These are phyloP conservation scores for Pygmarrhopalites habei DNA, from an alignment of 1,140 invertebrate genomes.

Conservation along the genomic window DNA sequence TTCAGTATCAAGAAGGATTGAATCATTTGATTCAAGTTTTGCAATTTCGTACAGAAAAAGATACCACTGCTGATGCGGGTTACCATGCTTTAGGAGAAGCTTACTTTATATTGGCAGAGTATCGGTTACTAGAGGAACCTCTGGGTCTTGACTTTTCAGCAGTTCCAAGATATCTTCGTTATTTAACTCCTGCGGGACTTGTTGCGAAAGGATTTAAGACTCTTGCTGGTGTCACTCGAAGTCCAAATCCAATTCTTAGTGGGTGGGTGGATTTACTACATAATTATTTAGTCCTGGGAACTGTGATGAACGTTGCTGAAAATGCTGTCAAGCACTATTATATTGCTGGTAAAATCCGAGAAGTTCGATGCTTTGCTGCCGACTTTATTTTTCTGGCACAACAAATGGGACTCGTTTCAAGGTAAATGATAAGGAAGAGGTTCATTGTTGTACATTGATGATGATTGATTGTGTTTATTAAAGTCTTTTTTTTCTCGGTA, in stretches of 20 bases:
- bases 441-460: no score
- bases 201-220: slow-evolving; percentile 1
- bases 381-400: slow-evolving; percentile 3
- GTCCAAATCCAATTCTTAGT: background rate
- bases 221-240: background rate
- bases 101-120: slow-evolving; percentile 1
- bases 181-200: slow-evolving; percentile 1
- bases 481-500: no score
- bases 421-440: no score
- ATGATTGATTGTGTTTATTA: no score
- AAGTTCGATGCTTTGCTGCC: background rate
- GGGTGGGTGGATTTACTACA: slow-evolving; percentile 5
- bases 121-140: background rate
- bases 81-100: background rate
- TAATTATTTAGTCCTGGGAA: background rate
- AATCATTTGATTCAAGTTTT: background rate
- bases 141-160: background rate
- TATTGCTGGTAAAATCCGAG: slow-evolving; percentile 2
- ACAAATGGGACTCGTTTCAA: slow-evolving; percentile 1
- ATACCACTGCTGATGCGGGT: slow-evolving; percentile 2
- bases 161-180: background rate
- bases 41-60: background rate
- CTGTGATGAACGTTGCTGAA: background rate
- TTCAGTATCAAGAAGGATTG: background rate
- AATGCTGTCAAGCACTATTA: background rate